Percentiles rank a stretch among this genome's conserved stretches.
Conservation (phyloP, 1,140 invertebrate species). For the Caerostris extrusa region DNA sequence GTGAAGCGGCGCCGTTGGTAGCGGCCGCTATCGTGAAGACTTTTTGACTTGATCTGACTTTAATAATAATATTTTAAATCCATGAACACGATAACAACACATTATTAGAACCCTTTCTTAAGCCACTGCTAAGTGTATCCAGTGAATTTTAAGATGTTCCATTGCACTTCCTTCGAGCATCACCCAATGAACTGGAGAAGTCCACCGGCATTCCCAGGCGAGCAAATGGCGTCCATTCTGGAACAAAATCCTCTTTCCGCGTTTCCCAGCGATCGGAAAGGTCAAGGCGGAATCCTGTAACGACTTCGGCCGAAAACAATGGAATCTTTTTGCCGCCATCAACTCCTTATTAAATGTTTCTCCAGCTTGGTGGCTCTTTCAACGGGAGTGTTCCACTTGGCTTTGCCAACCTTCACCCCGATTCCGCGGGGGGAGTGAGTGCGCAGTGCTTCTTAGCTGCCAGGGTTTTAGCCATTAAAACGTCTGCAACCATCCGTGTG, state of each 20-base stretch:
- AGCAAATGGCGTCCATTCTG: background rate
- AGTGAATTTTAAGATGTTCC: background rate
- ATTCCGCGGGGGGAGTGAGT: background rate
- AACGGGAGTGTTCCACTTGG: slow-evolving; percentile 63
- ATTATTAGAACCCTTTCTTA: too few relatives aligned
- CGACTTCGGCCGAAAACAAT: slow-evolving; percentile 62
- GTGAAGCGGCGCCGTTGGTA: too few relatives aligned
- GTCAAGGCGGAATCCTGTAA: slow-evolving; percentile 54
- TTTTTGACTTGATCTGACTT: too few relatives aligned
- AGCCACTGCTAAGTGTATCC: too few relatives aligned
- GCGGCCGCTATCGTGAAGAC: too few relatives aligned
- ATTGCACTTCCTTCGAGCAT: background rate
- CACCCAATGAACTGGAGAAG: background rate
- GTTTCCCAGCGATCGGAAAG: background rate
- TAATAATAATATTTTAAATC: too few relatives aligned
- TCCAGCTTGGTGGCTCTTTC: slow-evolving; percentile 13
- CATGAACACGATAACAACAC: too few relatives aligned
- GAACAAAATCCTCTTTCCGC: slow-evolving; percentile 33
- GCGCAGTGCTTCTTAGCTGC: background rate
- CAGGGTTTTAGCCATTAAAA: slow-evolving; percentile 47
- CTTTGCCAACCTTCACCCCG: slow-evolving; percentile 59
- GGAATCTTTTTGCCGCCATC: slow-evolving; percentile 34
- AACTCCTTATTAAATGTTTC: slow-evolving; percentile 72
- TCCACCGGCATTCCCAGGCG: background rate
- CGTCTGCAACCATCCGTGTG: slow-evolving; percentile 53